Conservation (phyloP, 1,140 invertebrate species). For the Formica selysi region DNA sequence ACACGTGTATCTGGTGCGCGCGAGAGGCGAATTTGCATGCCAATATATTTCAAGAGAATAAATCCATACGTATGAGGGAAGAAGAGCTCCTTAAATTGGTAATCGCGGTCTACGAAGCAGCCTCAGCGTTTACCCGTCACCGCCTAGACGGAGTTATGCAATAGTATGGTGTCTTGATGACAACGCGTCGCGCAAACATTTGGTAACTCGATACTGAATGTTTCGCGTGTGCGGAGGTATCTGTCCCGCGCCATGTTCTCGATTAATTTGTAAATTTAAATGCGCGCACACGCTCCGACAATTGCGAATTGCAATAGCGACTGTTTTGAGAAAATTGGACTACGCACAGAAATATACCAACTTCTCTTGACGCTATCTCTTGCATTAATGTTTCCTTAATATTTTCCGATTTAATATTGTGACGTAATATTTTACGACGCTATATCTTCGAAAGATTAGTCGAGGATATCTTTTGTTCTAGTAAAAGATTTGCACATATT, state of each 20-base stretch:
- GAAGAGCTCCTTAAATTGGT: constrained; percentile 69
- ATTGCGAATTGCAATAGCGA: constrained; percentile 34
- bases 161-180: constrained; percentile 54
- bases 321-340: constrained; percentile 16
- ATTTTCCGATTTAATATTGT: no score
- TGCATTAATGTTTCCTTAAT: background rate
- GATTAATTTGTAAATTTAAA: constrained; percentile 76
- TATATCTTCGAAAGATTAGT: background rate
- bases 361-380: background rate
- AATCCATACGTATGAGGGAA: constrained; percentile 69
- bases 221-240: constrained; percentile 66
- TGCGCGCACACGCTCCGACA: constrained; percentile 59
- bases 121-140: constrained; percentile 34
- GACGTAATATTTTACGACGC: no score
- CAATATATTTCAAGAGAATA: constrained; percentile 56
- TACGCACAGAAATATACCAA: background rate
- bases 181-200: constrained; percentile 67
- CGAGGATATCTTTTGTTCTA: background rate
- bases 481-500: background rate
- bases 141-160: constrained; percentile 29
- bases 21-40: constrained; percentile 57
- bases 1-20: constrained; percentile 29
- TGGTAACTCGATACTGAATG: constrained; percentile 67
- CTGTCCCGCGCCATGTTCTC: constrained; percentile 40
- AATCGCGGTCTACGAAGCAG: constrained; percentile 63